These are phyloP conservation scores for Fregetta grallaria DNA, from an alignment of 2,113 vertebrate genomes.

Conservation along the genomic window DNA sequence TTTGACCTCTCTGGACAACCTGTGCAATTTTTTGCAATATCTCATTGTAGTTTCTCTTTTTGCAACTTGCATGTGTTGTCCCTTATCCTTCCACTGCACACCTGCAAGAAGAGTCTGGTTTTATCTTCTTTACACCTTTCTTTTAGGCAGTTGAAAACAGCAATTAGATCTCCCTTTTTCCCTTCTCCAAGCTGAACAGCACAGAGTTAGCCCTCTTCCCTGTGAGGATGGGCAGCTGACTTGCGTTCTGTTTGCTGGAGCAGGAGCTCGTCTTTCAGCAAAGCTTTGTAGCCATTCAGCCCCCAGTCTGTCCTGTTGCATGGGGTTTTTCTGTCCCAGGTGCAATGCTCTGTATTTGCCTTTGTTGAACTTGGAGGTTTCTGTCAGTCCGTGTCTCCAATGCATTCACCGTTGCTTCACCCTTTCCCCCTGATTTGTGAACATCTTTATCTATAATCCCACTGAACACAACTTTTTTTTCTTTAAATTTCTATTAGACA, in stretches of 20 bases:
- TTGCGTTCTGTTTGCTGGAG: neutral
- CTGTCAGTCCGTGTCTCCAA: neutral
- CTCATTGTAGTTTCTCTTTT: neutral
- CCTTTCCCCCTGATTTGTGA: neutral
- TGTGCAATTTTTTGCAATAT: neutral
- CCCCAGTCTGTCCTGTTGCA: neutral
- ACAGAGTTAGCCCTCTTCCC: neutral
- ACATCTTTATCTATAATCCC: neutral
- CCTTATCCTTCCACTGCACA: neutral
- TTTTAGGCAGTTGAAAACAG: neutral
- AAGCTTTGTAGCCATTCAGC: neutral
- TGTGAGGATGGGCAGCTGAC: neutral
- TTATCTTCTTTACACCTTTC: neutral
- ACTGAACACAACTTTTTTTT: neutral
- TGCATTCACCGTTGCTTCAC: accelerated
- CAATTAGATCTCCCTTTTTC: neutral
- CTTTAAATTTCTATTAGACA: neutral
- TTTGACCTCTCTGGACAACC: neutral
- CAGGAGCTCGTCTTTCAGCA: neutral
- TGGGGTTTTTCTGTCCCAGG: neutral
- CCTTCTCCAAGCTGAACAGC: neutral
- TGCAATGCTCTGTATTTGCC: neutral
- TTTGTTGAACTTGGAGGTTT: neutral
- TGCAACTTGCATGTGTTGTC: neutral
- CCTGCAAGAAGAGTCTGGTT: neutral